phyloP scores from a whole-genome alignment of 2,797 vertebrate genomes.

The Orientallactaga sibirica region DNA sequence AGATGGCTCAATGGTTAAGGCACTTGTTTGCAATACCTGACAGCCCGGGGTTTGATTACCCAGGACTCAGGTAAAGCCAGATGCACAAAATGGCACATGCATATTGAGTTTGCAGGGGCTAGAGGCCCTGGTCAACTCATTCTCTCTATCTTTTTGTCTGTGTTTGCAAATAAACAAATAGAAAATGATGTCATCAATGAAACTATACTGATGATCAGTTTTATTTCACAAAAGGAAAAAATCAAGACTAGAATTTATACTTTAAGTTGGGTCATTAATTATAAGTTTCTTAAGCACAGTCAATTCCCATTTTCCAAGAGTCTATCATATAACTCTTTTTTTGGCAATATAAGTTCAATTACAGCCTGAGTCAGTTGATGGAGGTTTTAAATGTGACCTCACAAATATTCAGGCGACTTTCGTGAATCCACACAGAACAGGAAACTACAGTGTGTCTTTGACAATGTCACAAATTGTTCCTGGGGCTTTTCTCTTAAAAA shows the following conservation, averaged over 20 bases:
- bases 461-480: background rate
- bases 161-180: too few species aligned
- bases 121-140: too few species aligned
- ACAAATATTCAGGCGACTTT: background rate
- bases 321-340: background rate
- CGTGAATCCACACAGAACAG: background rate
- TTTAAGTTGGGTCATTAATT: background rate
- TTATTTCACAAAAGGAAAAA: slow-evolving; percentile 24
- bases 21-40: too few species aligned
- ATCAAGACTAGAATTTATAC: slow-evolving; percentile 12
- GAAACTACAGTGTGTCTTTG: background rate
- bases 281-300: background rate
- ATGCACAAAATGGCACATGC: too few species aligned
- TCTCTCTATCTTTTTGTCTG: too few species aligned
- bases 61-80: too few species aligned
- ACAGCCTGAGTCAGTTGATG: background rate
- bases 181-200: background rate
- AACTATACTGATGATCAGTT: slow-evolving; percentile 4
- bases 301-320: slow-evolving; percentile 14
- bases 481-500: background rate
- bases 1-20: too few species aligned
- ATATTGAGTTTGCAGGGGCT: too few species aligned
- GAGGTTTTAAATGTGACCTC: background rate
- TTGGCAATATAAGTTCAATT: slow-evolving; percentile 1
- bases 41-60: too few species aligned